Evolutionary conservation across 2,888 invertebrate genomes (phyloP).

Genomic region (Cephus sareptanus): DNA sequence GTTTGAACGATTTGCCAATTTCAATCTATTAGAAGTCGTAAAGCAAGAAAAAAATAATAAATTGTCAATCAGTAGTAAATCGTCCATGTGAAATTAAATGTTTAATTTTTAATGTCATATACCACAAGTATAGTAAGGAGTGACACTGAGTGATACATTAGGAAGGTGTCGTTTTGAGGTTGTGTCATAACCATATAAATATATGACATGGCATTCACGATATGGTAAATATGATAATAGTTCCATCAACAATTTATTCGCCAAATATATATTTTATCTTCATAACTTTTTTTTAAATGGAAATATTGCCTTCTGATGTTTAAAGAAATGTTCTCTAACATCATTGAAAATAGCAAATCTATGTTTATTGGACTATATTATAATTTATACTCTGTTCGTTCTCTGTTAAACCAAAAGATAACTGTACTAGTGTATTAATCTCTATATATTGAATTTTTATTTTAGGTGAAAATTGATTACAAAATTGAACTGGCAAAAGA

Average conservation of each 20-base stretch:
- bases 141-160: background rate
- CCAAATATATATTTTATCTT: background rate
- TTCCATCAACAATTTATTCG: background rate
- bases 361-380: background rate
- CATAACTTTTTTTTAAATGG: background rate
- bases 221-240: background rate
- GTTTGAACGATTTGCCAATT: background rate
- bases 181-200: background rate
- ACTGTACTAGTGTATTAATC: background rate
- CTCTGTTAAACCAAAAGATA: background rate
- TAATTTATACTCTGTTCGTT: too few relatives aligned
- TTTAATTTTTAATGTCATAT: background rate
- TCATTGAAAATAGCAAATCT: background rate
- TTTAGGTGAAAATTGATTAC: background rate
- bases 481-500: background rate
- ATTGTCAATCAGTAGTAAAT: background rate
- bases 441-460: background rate
- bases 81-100: background rate
- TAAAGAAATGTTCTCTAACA: background rate
- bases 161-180: background rate
- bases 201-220: background rate
- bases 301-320: background rate
- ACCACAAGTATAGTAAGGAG: background rate
- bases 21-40: background rate
- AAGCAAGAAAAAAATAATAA: background rate